Conservation (phyloP, 23 tunicate species). For the Ciona savignyi region DNA sequence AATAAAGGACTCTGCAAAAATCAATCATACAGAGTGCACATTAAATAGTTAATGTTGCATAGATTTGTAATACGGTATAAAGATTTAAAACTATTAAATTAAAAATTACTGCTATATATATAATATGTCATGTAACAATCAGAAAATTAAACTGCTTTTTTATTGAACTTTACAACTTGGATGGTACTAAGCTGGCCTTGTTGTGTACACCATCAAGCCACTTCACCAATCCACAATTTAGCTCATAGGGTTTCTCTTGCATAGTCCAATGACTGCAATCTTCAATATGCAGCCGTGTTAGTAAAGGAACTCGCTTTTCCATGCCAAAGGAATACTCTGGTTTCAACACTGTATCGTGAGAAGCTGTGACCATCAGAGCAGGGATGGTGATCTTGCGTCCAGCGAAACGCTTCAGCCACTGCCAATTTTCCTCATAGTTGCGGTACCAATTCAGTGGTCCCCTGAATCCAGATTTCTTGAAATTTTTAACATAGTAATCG, state of each 20-base stretch:
- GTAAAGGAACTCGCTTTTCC: slow-evolving; percentile 50
- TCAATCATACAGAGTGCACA: no score
- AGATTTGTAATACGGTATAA: no score
- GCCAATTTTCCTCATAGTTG: slow-evolving; percentile 41
- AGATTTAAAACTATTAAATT: no score
- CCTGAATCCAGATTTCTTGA: slow-evolving; percentile 42
- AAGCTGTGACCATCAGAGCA: slow-evolving; percentile 86
- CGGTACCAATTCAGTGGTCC: slow-evolving; percentile 88
- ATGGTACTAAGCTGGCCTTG: no score
- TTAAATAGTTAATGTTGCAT: no score
- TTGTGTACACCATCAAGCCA: slow-evolving; percentile 67
- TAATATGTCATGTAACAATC: no score
- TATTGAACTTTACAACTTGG: no score
- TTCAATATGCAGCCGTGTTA: slow-evolving; percentile 38
- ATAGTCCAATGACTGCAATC: slow-evolving; percentile 78
- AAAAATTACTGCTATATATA: no score
- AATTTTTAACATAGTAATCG: slow-evolving; percentile 47
- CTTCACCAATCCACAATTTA: slow-evolving; percentile 45
- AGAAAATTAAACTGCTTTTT: no score
- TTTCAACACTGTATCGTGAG: slow-evolving; percentile 45
- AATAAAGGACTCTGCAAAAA: no score
- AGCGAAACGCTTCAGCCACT: slow-evolving; percentile 33
- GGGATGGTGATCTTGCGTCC: slow-evolving; percentile 64
- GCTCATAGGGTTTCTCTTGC: slow-evolving; percentile 46
- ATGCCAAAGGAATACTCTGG: slow-evolving; percentile 68